These are phyloP conservation scores for Beroe ovata DNA, from an alignment of 37 sponge, comb jelly and placozoan species.

Conservation along the genomic window DNA sequence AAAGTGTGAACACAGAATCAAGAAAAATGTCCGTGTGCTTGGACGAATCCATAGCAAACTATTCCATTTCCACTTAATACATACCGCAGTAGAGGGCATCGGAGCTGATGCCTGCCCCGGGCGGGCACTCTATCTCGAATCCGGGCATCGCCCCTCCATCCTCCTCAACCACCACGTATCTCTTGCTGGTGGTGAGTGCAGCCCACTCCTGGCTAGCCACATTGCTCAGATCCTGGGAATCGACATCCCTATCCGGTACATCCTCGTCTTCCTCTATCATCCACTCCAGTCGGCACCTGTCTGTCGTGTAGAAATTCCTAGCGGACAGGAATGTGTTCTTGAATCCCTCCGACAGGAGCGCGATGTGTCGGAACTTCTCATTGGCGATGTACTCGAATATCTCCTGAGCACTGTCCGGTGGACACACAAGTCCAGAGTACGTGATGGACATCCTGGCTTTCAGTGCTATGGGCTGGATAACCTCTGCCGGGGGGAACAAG, in stretches of 20 bases:
- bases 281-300: constrained; percentile 31
- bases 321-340: constrained; percentile 12
- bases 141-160: neutral
- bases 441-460: constrained; percentile 8
- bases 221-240: neutral
- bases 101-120: constrained; percentile 10
- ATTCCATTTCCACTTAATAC: no score
- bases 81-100: constrained; percentile 36
- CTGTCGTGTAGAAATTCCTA: constrained; percentile 3
- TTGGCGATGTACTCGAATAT: constrained; percentile 20
- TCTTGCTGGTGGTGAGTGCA: neutral
- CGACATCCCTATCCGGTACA: neutral
- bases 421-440: neutral
- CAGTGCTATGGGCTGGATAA: neutral
- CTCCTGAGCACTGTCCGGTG: constrained; percentile 11
- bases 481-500: neutral
- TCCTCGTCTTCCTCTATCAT: neutral
- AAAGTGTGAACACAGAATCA: no score
- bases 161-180: neutral
- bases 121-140: constrained; percentile 3
- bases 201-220: neutral
- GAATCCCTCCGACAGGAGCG: neutral
- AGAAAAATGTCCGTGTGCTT: no score
- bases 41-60: no score
- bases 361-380: constrained; percentile 26